A percentile compares a stretch with the other conserved stretches of the same genome.
Conservation (phyloP, 1,140 invertebrate genomes). For the Archivesica marissinica region DNA sequence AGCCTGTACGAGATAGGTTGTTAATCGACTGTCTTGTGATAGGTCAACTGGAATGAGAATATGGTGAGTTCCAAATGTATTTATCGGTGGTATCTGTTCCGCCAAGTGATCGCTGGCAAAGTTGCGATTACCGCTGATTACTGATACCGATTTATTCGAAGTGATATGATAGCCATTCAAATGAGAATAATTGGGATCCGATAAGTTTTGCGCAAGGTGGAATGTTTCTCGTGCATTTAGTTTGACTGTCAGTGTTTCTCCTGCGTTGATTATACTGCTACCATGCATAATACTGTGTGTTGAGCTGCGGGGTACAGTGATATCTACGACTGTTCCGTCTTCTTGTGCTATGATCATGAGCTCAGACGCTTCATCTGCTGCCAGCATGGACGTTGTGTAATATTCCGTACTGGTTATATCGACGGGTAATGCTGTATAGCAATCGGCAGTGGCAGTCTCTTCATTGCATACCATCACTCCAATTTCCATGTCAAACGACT, state of each 20-base stretch:
- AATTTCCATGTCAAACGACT: background rate
- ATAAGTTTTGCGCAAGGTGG: background rate
- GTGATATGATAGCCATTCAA: conserved; percentile 30
- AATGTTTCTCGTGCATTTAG: background rate
- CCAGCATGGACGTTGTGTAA: conserved; percentile 14
- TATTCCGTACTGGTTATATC: conserved; percentile 24
- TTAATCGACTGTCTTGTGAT: background rate
- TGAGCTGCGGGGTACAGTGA: background rate
- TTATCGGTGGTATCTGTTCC: background rate
- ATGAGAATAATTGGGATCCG: background rate
- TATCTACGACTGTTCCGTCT: conserved; percentile 2
- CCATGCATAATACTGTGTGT: background rate
- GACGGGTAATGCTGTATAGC: conserved; percentile 28
- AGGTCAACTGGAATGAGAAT: conserved; percentile 15
- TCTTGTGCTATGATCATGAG: conserved; percentile 25
- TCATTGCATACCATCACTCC: conserved; percentile 12
- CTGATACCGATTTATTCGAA: conserved; percentile 3
- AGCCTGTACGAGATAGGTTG: conserved; percentile 37
- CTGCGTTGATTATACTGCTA: background rate
- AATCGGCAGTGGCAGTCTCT: background rate
- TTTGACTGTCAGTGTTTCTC: background rate
- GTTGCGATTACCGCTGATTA: conserved; percentile 11
- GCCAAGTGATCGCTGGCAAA: background rate
- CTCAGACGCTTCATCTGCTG: conserved; percentile 4
- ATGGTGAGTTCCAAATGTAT: background rate